Evolutionary conservation across 2,888 invertebrate species (phyloP).

Genomic region (Shargacucullia verbasci): DNA sequence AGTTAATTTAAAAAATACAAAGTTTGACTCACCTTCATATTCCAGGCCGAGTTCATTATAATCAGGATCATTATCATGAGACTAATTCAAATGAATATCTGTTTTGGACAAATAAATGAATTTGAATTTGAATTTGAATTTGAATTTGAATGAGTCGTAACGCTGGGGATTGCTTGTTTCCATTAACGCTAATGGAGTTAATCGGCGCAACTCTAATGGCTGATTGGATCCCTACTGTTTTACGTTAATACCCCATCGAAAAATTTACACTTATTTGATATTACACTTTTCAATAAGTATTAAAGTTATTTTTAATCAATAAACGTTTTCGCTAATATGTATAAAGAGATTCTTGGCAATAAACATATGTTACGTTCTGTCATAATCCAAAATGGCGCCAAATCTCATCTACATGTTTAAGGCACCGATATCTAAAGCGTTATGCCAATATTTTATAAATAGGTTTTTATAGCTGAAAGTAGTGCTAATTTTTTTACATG

Average conservation of each 20-base stretch:
- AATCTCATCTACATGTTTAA: not conserved
- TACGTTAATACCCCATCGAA: slow-evolving; percentile 35
- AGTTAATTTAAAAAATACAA: not conserved
- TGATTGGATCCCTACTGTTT: slow-evolving; percentile 61
- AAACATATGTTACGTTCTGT: too few species aligned
- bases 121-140: too few species aligned
- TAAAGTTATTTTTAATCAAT: slow-evolving; percentile 3
- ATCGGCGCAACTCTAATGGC: slow-evolving; percentile 65
- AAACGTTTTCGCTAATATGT: too few species aligned
- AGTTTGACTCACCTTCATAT: slow-evolving; percentile 1
- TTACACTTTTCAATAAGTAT: slow-evolving; percentile 15
- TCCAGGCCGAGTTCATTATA: slow-evolving; percentile 19
- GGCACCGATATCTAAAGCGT: slow-evolving; percentile 5
- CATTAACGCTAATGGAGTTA: slow-evolving; percentile 73
- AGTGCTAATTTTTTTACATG: slow-evolving; percentile 17
- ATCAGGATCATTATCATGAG: slow-evolving; percentile 39
- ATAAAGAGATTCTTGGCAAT: too few species aligned
- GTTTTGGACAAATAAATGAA: too few species aligned
- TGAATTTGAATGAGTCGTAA: slow-evolving; percentile 70
- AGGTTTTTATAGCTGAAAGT: too few species aligned
- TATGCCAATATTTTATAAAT: slow-evolving; percentile 1
- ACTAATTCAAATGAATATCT: slow-evolving; percentile 57
- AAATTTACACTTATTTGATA: slow-evolving; percentile 35
- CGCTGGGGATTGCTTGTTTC: slow-evolving; percentile 63
- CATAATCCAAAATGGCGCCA: slow-evolving; percentile 12